These are phyloP conservation scores for Meliscaeva auricollis DNA, from an alignment of 2,888 invertebrate species.

Conservation along the genomic window DNA sequence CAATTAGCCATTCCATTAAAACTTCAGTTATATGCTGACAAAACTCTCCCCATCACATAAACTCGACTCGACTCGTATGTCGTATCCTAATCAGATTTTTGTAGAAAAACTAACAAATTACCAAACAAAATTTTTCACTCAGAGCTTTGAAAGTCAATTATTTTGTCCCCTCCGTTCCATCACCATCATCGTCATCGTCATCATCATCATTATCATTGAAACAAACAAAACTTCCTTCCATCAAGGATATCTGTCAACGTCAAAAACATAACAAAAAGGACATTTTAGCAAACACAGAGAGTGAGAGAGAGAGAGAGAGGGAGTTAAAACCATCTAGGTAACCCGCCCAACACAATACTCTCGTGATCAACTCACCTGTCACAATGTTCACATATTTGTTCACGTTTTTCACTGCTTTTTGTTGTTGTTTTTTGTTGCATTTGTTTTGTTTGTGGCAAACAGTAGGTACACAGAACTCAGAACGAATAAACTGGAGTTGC, in stretches of 20 bases:
- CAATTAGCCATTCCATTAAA: conserved; percentile 29
- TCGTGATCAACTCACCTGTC: conserved; percentile 68
- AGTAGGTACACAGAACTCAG: conserved; percentile 11
- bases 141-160: conserved; percentile 42
- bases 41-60: conserved; percentile 13
- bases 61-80: conserved; percentile 8
- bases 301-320: too few species aligned
- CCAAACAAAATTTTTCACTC: conserved; percentile 50
- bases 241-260: conserved; percentile 49
- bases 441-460: conserved; percentile 9
- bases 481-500: conserved; percentile 18
- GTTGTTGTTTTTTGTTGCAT: too few species aligned
- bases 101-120: conserved; percentile 25
- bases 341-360: conserved; percentile 24
- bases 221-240: conserved; percentile 44
- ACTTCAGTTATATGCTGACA: background rate
- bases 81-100: conserved; percentile 9
- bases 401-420: conserved; percentile 21
- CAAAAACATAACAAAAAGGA: conserved; percentile 40
- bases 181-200: conserved; percentile 8
- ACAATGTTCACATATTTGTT: conserved; percentile 57
- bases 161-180: background rate
- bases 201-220: conserved; percentile 19
- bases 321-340: conserved; percentile 27
- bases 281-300: conserved; percentile 27